Percentiles rank a stretch among this genome's conserved stretches.
Evolutionary conservation across 2,113 vertebrate genomes (phyloP).

Genomic region (Alethe castanea): DNA sequence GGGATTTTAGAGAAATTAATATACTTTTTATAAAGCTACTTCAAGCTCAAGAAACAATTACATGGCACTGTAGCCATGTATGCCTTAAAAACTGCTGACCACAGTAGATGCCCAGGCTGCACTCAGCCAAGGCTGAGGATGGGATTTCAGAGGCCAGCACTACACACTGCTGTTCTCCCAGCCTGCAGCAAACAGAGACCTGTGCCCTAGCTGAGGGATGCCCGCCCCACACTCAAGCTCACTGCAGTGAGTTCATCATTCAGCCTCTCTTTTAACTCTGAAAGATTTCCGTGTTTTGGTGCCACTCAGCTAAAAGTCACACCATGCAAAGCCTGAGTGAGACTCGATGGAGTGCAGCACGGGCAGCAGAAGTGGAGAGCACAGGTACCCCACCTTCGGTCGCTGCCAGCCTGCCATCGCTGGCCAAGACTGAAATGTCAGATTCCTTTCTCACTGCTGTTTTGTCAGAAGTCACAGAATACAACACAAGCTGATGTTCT

Average conservation of each 20-base stretch:
- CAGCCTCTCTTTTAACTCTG: not conserved
- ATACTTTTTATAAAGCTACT: not conserved
- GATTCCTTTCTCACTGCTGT: not conserved
- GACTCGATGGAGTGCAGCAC: not conserved
- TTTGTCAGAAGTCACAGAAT: not conserved
- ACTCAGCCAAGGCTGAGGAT: not conserved
- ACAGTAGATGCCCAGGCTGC: not conserved
- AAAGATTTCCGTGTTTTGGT: not conserved
- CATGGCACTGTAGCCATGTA: rapidly evolving
- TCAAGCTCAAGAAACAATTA: not conserved
- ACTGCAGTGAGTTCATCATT: not conserved
- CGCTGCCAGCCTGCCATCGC: rapidly evolving
- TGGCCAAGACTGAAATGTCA: not conserved
- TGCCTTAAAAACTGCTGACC: not conserved
- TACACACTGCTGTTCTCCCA: rapidly evolving
- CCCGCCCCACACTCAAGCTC: not conserved
- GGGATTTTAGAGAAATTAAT: not conserved
- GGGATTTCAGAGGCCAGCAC: not conserved
- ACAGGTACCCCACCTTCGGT: rapidly evolving
- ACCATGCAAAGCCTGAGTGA: not conserved
- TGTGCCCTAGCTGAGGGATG: rapidly evolving
- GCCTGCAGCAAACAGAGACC: not conserved
- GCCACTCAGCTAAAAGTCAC: not conserved
- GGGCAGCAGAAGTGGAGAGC: rapidly evolving
- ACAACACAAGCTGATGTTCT: not conserved